Evolutionary conservation across 2,888 invertebrate species (phyloP).

Genomic region (Elegia similella): DNA sequence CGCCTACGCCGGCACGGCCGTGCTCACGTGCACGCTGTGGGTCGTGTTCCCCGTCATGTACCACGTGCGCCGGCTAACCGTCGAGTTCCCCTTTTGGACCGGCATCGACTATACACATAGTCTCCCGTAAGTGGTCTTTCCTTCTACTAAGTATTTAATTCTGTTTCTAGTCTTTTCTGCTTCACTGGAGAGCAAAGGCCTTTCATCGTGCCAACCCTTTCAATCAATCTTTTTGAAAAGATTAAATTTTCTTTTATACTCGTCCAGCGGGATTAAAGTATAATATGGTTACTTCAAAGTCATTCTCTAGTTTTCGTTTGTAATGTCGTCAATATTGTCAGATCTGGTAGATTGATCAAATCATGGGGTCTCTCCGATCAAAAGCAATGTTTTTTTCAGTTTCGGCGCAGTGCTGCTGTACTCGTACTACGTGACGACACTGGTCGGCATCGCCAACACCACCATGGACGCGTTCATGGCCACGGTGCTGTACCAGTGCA

Average conservation of each 20-base stretch:
- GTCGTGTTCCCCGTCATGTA: constrained; percentile 28
- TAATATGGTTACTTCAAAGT: no score
- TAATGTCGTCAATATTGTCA: no score
- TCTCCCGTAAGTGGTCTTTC: constrained; percentile 22
- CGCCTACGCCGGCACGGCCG: constrained; percentile 31
- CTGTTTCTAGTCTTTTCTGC: no score
- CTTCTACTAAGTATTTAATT: not conserved
- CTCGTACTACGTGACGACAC: constrained; percentile 65
- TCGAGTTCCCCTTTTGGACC: constrained; percentile 33
- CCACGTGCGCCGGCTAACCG: constrained; percentile 22
- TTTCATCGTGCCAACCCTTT: no score
- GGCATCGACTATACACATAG: constrained; percentile 30
- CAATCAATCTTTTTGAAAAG: no score
- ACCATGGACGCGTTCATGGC: constrained; percentile 73
- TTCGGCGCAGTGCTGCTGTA: constrained; percentile 54
- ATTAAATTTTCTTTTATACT: no score
- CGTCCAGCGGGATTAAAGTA: no score
- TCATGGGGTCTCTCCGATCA: not conserved
- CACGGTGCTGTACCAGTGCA: constrained; percentile 61
- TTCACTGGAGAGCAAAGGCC: no score
- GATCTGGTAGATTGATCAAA: not conserved
- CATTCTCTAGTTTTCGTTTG: no score
- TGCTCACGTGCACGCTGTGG: constrained; percentile 34
- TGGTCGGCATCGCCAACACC: constrained; percentile 72
- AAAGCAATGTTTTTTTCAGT: constrained; percentile 36